Percentiles rank a stretch among this genome's conserved stretches.
phyloP scores from a whole-genome alignment of 1,140 invertebrate species.

The Drosophila triauraria region DNA sequence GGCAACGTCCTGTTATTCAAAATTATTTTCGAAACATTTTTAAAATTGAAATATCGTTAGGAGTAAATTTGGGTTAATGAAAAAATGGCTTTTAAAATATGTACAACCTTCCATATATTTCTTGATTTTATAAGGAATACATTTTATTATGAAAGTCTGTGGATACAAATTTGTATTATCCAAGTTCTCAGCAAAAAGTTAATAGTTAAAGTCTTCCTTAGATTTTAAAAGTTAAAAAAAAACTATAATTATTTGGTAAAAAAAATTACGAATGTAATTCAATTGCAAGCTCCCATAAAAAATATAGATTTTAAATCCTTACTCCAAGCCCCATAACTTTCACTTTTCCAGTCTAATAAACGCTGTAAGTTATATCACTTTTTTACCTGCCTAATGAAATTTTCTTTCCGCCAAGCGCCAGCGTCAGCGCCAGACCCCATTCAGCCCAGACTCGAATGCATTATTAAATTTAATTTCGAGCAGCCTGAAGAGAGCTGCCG shows the following conservation, averaged over 20 bases:
- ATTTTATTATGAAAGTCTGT: no score
- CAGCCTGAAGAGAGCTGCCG: slow-evolving; percentile 11
- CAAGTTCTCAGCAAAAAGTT: no score
- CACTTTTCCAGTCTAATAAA: slow-evolving; percentile 2
- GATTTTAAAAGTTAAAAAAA: no score
- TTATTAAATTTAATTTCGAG: slow-evolving; percentile 79
- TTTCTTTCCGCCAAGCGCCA: slow-evolving; percentile 46
- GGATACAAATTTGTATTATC: no score
- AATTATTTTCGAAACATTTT: neutral
- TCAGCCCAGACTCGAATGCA: slow-evolving; percentile 49
- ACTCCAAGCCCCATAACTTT: neutral
- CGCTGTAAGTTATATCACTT: slow-evolving; percentile 10
- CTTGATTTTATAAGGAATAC: no score
- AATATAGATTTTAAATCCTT: neutral
- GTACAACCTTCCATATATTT: no score
- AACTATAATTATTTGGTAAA: no score
- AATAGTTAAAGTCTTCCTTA: no score
- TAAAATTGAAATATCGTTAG: neutral
- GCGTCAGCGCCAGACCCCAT: slow-evolving; percentile 48
- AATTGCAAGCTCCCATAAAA: neutral
- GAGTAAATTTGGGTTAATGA: no score
- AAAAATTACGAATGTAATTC: neutral
- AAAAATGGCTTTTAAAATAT: no score
- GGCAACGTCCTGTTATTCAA: neutral
- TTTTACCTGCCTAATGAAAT: slow-evolving; percentile 49